Base-by-base conservation (phyloP, 2,888 invertebrate species). In the Oxystoma pomonae region DNA sequence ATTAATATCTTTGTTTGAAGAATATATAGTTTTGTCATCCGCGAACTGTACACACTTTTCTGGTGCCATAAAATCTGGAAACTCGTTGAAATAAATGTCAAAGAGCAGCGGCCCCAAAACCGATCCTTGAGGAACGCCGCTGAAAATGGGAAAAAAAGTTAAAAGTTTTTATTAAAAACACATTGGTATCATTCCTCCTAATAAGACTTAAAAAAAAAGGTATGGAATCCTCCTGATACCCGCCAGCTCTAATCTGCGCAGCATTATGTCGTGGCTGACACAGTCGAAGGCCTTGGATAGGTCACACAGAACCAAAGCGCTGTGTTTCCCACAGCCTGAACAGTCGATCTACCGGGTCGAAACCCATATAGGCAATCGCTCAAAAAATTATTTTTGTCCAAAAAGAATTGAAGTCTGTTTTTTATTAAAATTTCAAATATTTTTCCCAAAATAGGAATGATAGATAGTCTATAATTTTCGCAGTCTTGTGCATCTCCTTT, bases 201-300 rank as follows among this genome's bases (percentile, higher is more conserved):
- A 35, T 35, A 35, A 35, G 35, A 35, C 12, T 7, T 12, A 35
- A 35, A 35, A n/a, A 7, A 35, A 12, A 35, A 3, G 35, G 12
- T 35, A 12, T 12, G 35, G 35, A 12, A 35, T 35, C 12, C 35
- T 12, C 35, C 35, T 3, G 3, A 35, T 12, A 35, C 35, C 35
- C 35, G 35, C 35, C 35, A 35, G 35, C 12, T 35, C 35, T 35
- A 35, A 35, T 35, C 35, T 35, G 35, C 35, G 35, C 35, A 35
- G 35, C 35, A 35, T 35, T 35, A 59, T 59, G 20, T 59, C 59
- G 19, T 59, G 59, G 1, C 51, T 51, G 18, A 59, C 59, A 51
- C 59, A 59, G 16, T 59, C 59, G 51, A 59, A 59, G 59, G 59
- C 59, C 52, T 59, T 59, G 59, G 52, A 59, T 16, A 58, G 49